phyloP scores from a whole-genome alignment of 2,888 invertebrate species.

The Sphaeridia pumilis region DNA sequence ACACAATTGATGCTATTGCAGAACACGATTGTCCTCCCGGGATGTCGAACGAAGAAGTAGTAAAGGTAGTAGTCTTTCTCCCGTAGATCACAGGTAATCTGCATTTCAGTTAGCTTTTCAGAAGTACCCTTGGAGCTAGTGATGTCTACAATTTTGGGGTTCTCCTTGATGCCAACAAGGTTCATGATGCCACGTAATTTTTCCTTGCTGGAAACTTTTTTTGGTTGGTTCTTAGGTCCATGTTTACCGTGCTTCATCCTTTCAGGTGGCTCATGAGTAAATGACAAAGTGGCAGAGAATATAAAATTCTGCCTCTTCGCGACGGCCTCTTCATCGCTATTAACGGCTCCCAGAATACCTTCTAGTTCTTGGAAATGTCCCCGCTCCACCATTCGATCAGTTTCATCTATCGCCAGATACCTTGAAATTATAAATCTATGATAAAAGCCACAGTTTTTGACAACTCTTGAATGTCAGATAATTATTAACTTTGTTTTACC shows the following conservation, averaged over 20 bases:
- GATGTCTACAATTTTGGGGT: constrained; percentile 78
- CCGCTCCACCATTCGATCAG: constrained; percentile 93
- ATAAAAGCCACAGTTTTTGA: no score
- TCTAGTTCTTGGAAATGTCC: constrained; percentile 90
- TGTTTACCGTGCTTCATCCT: constrained; percentile 20
- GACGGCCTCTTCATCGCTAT: constrained; percentile 50
- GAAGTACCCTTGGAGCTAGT: constrained; percentile 72
- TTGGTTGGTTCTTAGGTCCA: constrained; percentile 38
- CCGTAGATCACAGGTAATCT: constrained; percentile 61
- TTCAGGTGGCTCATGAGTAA: constrained; percentile 70
- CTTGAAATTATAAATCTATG: constrained; percentile 44
- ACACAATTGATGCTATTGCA: constrained; percentile 90
- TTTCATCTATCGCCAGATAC: constrained; percentile 91
- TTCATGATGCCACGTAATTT: constrained; percentile 65
- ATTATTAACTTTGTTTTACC: constrained; percentile 43
- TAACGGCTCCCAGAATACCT: constrained; percentile 64
- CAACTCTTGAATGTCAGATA: no score
- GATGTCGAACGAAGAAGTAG: constrained; percentile 73
- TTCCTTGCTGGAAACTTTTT: constrained; percentile 54
- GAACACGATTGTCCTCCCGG: constrained; percentile 86
- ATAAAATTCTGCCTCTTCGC: constrained; percentile 78
- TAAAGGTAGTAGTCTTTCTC: constrained; percentile 87
- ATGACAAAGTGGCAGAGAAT: constrained; percentile 90
- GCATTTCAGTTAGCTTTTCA: constrained; percentile 68
- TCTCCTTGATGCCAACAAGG: constrained; percentile 64